Evolutionary conservation across 2,888 invertebrate genomes (phyloP), one percentile per base, ranked within the genome.

Genomic region (Philaethria dido): DNA sequence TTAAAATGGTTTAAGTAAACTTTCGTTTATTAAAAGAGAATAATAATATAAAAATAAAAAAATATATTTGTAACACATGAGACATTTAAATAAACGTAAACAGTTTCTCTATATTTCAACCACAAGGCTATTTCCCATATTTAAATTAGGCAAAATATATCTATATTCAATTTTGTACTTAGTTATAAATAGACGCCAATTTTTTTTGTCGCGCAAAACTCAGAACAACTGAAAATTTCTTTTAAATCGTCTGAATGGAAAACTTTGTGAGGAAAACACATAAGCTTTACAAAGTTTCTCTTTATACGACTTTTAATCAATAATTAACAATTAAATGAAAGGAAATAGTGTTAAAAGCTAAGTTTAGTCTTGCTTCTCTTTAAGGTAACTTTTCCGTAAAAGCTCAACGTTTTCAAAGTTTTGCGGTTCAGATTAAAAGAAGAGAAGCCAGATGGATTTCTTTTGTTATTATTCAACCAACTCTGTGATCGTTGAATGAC

Each of bases 321-420:
- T 64, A 57, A 64, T 47, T 33, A 57, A 29, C 54, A 64, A 57
- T 64, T 33, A 48, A 39, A 48, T 44, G 47, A 39, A 20, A 64
- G 25, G 22, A 18, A 47, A 64, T 39, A 36, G 57, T 57, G 64
- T 47, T 64, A 47, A 64, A 64, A 64, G 47, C 55, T 22, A 57
- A 64, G 57, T 64, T 64, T 33, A 52, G 52, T 33, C 16, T 55
- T 47, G 57, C 18, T 57, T 57, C n/a, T 48, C 48, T 29, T 20
- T 39, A 64, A 52, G 57, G 18, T 22, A 64, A 64, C 45, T 64
- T 64, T 64, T 59, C n/a, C 29, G 33, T 42, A 47, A 59, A 64
- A 60, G 60, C 29, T 47, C 29, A 33, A 45, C 4, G 18, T 60
- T 45, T 47, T 45, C 29, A 47, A 60, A 44, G 45, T 33, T 45